Evolutionary conservation across 2,797 vertebrate species (phyloP).

Genomic region (Ptychadena robeensis): DNA sequence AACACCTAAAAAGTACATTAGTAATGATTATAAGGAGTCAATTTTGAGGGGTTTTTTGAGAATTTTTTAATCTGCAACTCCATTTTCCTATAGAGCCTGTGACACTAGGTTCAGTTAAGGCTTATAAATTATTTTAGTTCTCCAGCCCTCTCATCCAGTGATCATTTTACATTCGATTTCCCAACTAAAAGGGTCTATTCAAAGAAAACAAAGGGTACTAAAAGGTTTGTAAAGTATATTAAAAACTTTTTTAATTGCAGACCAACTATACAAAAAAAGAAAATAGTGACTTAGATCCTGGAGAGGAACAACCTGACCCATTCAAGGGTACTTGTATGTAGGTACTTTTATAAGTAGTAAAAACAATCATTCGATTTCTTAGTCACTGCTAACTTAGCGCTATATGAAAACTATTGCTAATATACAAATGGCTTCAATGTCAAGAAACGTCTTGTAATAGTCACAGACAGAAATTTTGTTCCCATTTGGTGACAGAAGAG

Average conservation of each 20-base stretch:
- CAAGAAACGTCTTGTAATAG: conserved; percentile 3
- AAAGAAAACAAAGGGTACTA: too few relatives aligned
- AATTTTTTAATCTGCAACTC: too few relatives aligned
- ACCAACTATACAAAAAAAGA: too few relatives aligned
- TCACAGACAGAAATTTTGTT: conserved; percentile 6
- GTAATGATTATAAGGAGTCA: too few relatives aligned
- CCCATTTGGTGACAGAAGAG: not conserved
- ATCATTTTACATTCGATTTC: too few relatives aligned
- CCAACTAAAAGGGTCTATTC: not conserved
- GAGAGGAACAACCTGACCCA: not conserved
- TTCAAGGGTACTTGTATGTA: conserved; percentile 10
- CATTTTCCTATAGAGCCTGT: too few relatives aligned
- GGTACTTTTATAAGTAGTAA: conserved; percentile 23
- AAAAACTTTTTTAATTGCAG: too few relatives aligned
- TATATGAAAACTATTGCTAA: conserved; percentile 38
- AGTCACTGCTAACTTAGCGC: not conserved
- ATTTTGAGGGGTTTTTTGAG: too few relatives aligned
- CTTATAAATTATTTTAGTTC: too few relatives aligned
- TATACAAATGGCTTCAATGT: conserved; percentile 46
- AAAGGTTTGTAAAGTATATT: too few relatives aligned
- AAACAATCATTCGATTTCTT: not conserved
- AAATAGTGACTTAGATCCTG: not conserved
- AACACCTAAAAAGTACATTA: too few relatives aligned
- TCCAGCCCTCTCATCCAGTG: not conserved
- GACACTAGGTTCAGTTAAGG: too few relatives aligned